phyloP scores from a whole-genome alignment of 2,113 vertebrate species.

The Oryzias javanicus region DNA sequence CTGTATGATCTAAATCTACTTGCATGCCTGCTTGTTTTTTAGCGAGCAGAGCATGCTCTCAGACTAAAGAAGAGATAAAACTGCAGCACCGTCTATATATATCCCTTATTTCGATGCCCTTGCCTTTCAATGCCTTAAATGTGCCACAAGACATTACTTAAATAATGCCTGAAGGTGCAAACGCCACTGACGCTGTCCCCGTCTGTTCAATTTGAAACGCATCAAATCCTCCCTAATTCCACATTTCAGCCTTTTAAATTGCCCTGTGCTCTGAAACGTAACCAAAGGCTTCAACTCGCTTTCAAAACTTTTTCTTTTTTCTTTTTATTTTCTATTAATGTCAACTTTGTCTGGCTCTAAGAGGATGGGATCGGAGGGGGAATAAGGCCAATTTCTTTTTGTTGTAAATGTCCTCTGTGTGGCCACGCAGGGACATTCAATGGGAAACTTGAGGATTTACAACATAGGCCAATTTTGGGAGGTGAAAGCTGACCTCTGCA shows the following conservation, averaged over 20 bases:
- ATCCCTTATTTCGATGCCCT: slow-evolving; percentile 72
- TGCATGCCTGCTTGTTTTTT: slow-evolving; percentile 65
- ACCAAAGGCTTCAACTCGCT: slow-evolving; percentile 75
- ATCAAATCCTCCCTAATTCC: slow-evolving; percentile 80
- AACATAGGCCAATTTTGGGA: slow-evolving; percentile 61
- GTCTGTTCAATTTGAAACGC: slow-evolving; percentile 76
- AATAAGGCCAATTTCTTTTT: slow-evolving; percentile 58
- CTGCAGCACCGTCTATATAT: slow-evolving; percentile 60
- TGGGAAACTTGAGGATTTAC: slow-evolving; percentile 44
- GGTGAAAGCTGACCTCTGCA: slow-evolving; percentile 60
- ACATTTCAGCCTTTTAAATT: slow-evolving; percentile 77
- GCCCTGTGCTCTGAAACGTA: slow-evolving; percentile 77
- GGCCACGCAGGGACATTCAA: slow-evolving; percentile 37
- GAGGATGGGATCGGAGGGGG: slow-evolving; percentile 55
- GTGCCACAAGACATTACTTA: slow-evolving; percentile 78
- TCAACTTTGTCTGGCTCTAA: slow-evolving; percentile 69
- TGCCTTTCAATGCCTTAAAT: slow-evolving; percentile 69
- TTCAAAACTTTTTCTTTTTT: slow-evolving; percentile 55
- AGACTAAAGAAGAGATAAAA: slow-evolving; percentile 69
- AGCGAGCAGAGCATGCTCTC: slow-evolving; percentile 45
- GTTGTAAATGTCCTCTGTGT: slow-evolving; percentile 64
- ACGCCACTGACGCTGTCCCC: slow-evolving; percentile 64
- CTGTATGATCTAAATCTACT: slow-evolving; percentile 73
- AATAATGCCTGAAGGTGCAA: slow-evolving; percentile 73
- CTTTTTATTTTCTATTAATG: slow-evolving; percentile 75